These are phyloP conservation scores for Corythornis madagascariensis DNA, from an alignment of 2,113 vertebrate species.

Conservation along the genomic window DNA sequence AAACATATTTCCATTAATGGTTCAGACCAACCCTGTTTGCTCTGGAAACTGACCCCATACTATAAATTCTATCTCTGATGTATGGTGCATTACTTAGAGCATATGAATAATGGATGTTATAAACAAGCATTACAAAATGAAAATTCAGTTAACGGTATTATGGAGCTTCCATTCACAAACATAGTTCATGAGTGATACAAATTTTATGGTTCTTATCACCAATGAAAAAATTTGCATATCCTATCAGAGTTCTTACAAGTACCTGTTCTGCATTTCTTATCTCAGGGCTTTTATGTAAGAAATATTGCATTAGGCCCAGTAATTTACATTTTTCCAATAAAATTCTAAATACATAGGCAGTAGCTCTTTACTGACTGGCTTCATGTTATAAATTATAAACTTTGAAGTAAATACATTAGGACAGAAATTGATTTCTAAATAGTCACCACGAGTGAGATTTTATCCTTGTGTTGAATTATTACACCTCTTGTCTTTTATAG, in stretches of 20 bases:
- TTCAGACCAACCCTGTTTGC: neutral
- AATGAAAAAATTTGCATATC: conserved; percentile 40
- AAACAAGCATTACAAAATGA: conserved; percentile 20
- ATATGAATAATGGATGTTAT: conserved; percentile 16
- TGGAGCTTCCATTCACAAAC: neutral
- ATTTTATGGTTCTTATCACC: conserved; percentile 39
- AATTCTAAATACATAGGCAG: conserved; percentile 34
- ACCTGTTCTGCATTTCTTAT: conserved; percentile 30
- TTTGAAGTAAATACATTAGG: neutral
- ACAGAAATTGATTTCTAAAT: conserved; percentile 37
- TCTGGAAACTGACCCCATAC: neutral
- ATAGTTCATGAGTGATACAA: neutral
- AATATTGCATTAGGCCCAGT: conserved; percentile 1
- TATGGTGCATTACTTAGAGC: neutral
- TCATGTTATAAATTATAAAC: neutral
- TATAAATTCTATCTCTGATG: conserved; percentile 2
- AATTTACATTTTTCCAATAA: conserved; percentile 53
- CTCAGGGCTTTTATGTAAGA: conserved; percentile 25
- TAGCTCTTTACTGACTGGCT: conserved; percentile 1
- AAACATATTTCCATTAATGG: conserved; percentile 1
- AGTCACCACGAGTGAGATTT: neutral
- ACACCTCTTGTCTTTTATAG: conserved; percentile 1
- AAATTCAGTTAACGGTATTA: conserved; percentile 9
- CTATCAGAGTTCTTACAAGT: neutral
- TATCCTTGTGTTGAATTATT: conserved; percentile 15